phyloP scores from a whole-genome alignment of 2,888 invertebrate species.

The Leptinotarsa tumamoca region DNA sequence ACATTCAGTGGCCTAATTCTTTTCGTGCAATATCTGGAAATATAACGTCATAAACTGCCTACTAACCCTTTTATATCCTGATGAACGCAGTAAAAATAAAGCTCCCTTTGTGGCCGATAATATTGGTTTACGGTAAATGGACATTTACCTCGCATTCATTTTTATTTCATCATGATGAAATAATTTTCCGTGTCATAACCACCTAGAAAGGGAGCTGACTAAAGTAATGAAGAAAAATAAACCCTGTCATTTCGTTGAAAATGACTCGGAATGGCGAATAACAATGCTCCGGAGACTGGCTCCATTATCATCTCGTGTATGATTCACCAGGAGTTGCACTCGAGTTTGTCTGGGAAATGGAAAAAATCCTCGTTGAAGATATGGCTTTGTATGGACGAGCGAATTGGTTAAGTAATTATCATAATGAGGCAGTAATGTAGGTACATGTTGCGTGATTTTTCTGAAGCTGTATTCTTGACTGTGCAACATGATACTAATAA shows the following conservation, averaged over 20 bases:
- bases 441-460: too few species aligned
- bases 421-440: not conserved
- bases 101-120: not conserved
- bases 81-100: not conserved
- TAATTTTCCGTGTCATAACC: slow-evolving; percentile 10
- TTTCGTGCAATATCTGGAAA: not conserved
- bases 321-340: not conserved
- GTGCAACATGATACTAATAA: too few species aligned
- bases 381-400: not conserved
- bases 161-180: not conserved
- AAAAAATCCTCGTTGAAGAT: not conserved
- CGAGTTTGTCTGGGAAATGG: not conserved
- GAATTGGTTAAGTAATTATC: not conserved
- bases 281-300: not conserved
- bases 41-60: not conserved
- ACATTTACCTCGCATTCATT: not conserved
- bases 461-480: too few species aligned
- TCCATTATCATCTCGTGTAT: not conserved
- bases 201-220: not conserved
- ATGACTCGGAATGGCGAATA: not conserved
- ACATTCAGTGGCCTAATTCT: not conserved
- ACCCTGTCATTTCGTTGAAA: not conserved
- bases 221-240: slow-evolving; percentile 1
- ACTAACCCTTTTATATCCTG: not conserved
- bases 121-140: slow-evolving; percentile 8